Evolutionary conservation across 2,888 invertebrate species (phyloP), one percentile per base, ranked within the genome.

Genomic region (Amorpha juglandis): DNA sequence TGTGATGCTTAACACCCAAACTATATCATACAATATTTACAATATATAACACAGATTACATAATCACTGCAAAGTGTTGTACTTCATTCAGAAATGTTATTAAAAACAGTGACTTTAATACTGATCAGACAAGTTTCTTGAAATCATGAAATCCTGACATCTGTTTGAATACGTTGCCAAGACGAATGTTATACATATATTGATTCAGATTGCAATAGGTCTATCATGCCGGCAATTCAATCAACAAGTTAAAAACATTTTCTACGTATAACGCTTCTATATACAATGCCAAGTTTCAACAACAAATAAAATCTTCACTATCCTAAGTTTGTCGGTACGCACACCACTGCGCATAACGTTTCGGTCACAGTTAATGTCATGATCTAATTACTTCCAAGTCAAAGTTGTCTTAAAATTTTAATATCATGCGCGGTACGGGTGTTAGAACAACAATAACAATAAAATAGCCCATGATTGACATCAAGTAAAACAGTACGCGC

Each of bases 291-390:
- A 35, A 58, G 33, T 35, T 75, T 77, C 77, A 86, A 87, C 87
- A 82, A 85, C 74, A 82, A 85, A 86, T 86, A 86, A 86, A 86
- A 82, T 86, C 73, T 86, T 77, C 71, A 78, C 76, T 77, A 79
- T 76, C 70, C 79, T 78, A 82, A 83, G 79, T 79, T 76, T 78
- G 78, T 78, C 75, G 79, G 78, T 76, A 81, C 65, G 72, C 74
- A 79, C 70, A 72, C 72, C 65, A 66, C 70, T 74, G 78, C 70
- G 69, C 72, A 71, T 77, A 80, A 78, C 76, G 75, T 70, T 77
- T 81, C 71, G 76, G 75, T 78, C 78, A 79, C 76, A 80, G 74
- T 81, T 79, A 78, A 82, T 85, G 86, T 87, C 87, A 88, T 87
- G 84, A 82, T 84, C 76, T 72, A 76, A 77, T 79, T 77, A 75